Evolutionary conservation across 2,888 invertebrate species (phyloP).

Genomic region (Branchellion lobata): DNA sequence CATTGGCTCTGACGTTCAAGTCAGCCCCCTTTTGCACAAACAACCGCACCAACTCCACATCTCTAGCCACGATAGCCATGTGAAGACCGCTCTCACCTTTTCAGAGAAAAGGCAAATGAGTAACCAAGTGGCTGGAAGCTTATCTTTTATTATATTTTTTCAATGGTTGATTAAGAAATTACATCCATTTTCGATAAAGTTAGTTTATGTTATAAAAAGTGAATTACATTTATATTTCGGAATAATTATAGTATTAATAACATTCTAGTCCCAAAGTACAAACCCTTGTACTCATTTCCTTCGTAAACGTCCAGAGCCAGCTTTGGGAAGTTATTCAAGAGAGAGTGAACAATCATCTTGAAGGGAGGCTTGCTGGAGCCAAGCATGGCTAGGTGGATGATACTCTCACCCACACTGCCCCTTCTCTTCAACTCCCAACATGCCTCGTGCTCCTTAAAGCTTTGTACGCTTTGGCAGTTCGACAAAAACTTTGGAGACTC

Average conservation of each 20-base stretch:
- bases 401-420: constrained; percentile 89
- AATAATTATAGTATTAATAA: too few species aligned
- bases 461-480: constrained; percentile 10
- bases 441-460: constrained; percentile 67
- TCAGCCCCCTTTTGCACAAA: constrained; percentile 87
- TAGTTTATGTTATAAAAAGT: too few species aligned
- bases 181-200: constrained; percentile 9
- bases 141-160: too few species aligned
- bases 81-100: constrained; percentile 89
- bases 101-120: too few species aligned
- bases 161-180: too few species aligned
- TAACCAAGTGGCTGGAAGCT: too few species aligned
- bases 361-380: constrained; percentile 79
- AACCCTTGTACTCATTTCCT: constrained; percentile 92
- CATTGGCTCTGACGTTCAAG: constrained; percentile 87
- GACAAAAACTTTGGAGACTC: background rate
- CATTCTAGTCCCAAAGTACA: background rate
- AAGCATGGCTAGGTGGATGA: constrained; percentile 89
- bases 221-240: too few species aligned
- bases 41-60: constrained; percentile 89
- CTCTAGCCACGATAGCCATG: constrained; percentile 91
- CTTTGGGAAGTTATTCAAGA: constrained; percentile 87
- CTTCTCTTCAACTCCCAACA: constrained; percentile 97
- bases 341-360: constrained; percentile 79
- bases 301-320: constrained; percentile 90